A percentile compares a stretch with the other conserved stretches of the same genome.
These are phyloP conservation scores for Leptodactylus fuscus DNA, from an alignment of 2,113 vertebrate species.

Conservation along the genomic window DNA sequence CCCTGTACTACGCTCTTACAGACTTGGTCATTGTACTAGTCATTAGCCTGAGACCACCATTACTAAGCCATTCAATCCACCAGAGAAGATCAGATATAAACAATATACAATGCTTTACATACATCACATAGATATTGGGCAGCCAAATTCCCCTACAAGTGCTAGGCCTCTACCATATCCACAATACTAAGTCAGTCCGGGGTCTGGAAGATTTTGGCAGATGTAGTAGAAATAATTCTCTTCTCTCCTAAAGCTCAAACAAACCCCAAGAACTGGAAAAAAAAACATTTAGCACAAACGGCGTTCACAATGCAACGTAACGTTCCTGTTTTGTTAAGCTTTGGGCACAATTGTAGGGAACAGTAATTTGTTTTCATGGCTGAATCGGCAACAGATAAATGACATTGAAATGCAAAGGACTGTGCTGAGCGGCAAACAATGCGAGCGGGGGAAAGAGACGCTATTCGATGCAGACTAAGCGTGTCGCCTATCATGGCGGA, in stretches of 20 bases:
- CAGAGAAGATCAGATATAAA: no score
- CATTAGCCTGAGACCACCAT: no score
- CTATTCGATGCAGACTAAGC: neutral
- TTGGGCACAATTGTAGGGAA: neutral
- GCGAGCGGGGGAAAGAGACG: neutral
- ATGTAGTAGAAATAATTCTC: conserved; percentile 22
- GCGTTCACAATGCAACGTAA: neutral
- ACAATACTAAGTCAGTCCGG: no score
- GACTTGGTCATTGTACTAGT: no score
- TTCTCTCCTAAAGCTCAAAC: conserved; percentile 10
- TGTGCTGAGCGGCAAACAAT: conserved; percentile 57
- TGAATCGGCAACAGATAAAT: conserved; percentile 58
- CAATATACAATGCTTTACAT: no score
- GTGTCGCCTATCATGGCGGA: neutral
- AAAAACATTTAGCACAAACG: neutral
- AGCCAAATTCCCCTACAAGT: no score
- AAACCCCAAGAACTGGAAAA: neutral
- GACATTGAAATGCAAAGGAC: conserved; percentile 51
- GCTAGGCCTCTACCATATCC: neutral
- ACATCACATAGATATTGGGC: no score
- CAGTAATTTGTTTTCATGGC: conserved; percentile 39
- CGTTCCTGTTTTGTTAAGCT: conserved; percentile 10
- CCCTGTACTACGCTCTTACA: no score
- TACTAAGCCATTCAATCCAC: no score
- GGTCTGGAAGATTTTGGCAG: no score